Conservation (phyloP, 2,888 invertebrate species). For the Ochropleura plecta region DNA sequence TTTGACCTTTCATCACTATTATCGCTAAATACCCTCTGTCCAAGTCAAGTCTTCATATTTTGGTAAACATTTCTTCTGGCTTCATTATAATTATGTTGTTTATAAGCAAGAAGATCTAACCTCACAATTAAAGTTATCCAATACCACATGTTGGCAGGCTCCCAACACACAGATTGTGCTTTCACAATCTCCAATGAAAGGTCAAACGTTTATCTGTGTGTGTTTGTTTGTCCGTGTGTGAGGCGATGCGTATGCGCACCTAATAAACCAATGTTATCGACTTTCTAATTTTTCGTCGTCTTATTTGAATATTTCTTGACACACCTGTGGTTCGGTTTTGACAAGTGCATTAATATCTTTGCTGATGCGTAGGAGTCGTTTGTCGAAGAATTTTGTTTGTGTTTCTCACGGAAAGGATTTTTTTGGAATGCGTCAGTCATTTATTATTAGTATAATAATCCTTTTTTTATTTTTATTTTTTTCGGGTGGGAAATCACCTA, state of each 20-base stretch:
- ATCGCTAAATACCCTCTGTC: no score
- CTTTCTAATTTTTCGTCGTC: slow-evolving; percentile 82
- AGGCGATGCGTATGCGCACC: slow-evolving; percentile 68
- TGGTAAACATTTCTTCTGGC: background rate
- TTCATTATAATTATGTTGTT: background rate
- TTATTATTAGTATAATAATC: background rate
- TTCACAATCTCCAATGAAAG: slow-evolving; percentile 84
- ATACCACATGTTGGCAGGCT: slow-evolving; percentile 41
- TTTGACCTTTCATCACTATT: no score
- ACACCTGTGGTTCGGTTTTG: slow-evolving; percentile 57
- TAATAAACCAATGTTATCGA: slow-evolving; percentile 76
- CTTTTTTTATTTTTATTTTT: no score
- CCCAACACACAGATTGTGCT: slow-evolving; percentile 66
- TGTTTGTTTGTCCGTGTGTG: slow-evolving; percentile 48
- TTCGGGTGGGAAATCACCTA: no score
- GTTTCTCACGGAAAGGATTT: slow-evolving; percentile 21
- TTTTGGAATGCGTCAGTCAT: background rate
- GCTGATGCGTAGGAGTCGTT: slow-evolving; percentile 23
- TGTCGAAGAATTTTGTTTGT: slow-evolving; percentile 14
- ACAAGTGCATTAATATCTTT: slow-evolving; percentile 54
- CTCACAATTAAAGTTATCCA: slow-evolving; percentile 49
- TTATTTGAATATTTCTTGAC: slow-evolving; percentile 60
- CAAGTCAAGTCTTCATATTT: no score
- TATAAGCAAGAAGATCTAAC: background rate
- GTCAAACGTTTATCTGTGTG: slow-evolving; percentile 71